phyloP scores from a whole-genome alignment of 2,888 invertebrate genomes.

The Rhimphoctona megacephalus region DNA sequence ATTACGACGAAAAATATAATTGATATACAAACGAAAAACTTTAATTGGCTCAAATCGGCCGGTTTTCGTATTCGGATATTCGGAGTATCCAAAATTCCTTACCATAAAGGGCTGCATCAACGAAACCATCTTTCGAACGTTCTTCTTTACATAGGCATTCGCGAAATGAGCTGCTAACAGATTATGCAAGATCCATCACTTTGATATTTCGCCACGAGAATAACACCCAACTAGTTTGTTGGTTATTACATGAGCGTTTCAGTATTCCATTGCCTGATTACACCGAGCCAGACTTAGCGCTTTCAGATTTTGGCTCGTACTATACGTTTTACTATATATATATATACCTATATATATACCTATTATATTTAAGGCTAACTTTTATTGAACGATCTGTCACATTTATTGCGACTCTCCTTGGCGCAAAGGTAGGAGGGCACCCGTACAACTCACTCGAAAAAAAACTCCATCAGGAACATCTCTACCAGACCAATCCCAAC shows the following conservation, averaged over 20 bases:
- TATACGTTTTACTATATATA: background rate
- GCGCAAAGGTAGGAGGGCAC: too few relatives aligned
- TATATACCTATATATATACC: too few relatives aligned
- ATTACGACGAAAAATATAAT: background rate
- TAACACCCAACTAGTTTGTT: conserved; percentile 59
- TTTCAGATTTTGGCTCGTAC: conserved; percentile 24
- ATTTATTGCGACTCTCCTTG: background rate
- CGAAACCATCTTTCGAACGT: conserved; percentile 81
- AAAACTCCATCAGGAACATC: too few relatives aligned
- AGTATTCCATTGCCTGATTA: conserved; percentile 49
- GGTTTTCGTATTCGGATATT: conserved; percentile 49
- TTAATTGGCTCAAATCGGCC: conserved; percentile 60
- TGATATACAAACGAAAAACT: background rate
- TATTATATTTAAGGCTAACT: background rate
- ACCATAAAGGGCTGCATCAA: conserved; percentile 85
- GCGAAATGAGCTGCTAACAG: conserved; percentile 39
- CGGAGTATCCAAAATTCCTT: conserved; percentile 66
- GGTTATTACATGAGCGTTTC: conserved; percentile 73
- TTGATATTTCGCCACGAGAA: conserved; percentile 56
- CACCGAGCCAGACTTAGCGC: conserved; percentile 26
- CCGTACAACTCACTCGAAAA: too few relatives aligned
- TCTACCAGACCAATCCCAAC: too few relatives aligned
- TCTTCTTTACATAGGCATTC: conserved; percentile 74
- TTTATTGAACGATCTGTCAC: background rate
- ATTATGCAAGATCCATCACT: conserved; percentile 57